These are phyloP conservation scores for Brachyptera risi DNA, from an alignment of 2,888 invertebrate genomes.

Conservation along the genomic window DNA sequence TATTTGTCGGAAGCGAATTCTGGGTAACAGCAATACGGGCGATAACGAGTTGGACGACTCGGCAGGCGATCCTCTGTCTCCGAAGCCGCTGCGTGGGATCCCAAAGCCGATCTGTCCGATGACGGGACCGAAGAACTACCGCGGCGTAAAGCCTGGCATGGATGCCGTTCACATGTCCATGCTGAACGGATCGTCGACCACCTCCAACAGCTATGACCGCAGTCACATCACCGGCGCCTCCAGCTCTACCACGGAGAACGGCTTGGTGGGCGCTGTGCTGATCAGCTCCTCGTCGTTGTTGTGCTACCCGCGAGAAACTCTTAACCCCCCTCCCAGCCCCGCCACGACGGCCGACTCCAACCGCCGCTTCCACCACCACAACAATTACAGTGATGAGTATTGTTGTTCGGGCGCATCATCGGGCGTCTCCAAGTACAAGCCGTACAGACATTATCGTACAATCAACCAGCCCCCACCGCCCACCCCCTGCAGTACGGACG, in stretches of 20 bases:
- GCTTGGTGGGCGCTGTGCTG: conserved; percentile 27
- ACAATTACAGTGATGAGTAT: conserved; percentile 28
- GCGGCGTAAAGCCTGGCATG: conserved; percentile 34
- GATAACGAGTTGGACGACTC: conserved; percentile 57
- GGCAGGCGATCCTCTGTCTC: conserved; percentile 62
- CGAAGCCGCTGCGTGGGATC: conserved; percentile 41
- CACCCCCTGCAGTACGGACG: conserved; percentile 91
- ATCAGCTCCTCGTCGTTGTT: conserved; percentile 41
- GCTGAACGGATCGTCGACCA: conserved; percentile 54
- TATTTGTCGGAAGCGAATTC: conserved; percentile 51
- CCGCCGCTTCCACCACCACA: conserved; percentile 37
- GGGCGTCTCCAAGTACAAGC: conserved; percentile 59
- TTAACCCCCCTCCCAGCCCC: conserved; percentile 89
- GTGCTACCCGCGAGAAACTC: conserved; percentile 75
- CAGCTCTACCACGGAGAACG: conserved; percentile 32
- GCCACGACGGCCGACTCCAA: conserved; percentile 67
- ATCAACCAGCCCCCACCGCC: conserved; percentile 87
- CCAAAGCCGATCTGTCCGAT: conserved; percentile 28
- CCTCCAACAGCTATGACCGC: conserved; percentile 54
- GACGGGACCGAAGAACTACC: conserved; percentile 12
- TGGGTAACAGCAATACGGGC: conserved; percentile 33
- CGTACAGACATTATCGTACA: conserved; percentile 70
- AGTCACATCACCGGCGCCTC: conserved; percentile 63
- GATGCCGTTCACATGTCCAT: conserved; percentile 61
- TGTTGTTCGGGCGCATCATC: conserved; percentile 43